Conservation (phyloP, 1,140 invertebrate genomes). For the Mesaphorura yosii region DNA sequence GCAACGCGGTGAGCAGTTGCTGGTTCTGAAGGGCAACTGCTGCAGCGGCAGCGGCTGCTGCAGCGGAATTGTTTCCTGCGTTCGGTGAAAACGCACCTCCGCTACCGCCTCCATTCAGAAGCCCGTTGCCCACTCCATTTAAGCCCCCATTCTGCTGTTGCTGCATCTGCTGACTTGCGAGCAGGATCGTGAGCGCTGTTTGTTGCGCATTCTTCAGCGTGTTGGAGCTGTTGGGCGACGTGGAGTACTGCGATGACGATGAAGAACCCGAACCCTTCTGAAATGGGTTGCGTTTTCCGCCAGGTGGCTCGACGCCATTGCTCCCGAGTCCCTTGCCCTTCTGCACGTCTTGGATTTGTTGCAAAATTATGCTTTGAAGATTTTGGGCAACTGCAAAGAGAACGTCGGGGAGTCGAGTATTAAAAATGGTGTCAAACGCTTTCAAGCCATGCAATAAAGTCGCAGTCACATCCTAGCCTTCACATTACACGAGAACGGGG, state of each 20-base stretch:
- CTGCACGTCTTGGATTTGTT: constrained; percentile 37
- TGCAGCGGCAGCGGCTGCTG: constrained; percentile 1
- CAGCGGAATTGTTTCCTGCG: not conserved
- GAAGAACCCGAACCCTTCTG: constrained; percentile 14
- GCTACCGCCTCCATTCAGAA: constrained; percentile 19
- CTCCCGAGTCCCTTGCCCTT: constrained; percentile 23
- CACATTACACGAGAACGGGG: too few species aligned
- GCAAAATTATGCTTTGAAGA: constrained; percentile 41
- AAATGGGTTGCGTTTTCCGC: constrained; percentile 17
- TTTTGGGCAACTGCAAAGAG: constrained; percentile 40
- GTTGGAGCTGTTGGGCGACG: constrained; percentile 7
- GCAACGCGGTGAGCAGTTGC: constrained; percentile 33
- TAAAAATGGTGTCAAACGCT: too few species aligned
- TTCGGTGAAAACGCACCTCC: constrained; percentile 27
- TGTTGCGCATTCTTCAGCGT: constrained; percentile 33
- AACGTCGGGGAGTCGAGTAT: too few species aligned
- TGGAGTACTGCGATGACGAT: constrained; percentile 18
- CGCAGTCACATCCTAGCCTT: too few species aligned
- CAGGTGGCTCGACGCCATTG: constrained; percentile 7
- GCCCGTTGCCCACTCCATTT: constrained; percentile 9
- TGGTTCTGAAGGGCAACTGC: constrained; percentile 31
- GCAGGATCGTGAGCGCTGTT: constrained; percentile 35
- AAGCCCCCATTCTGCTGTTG: constrained; percentile 17
- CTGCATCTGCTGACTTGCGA: constrained; percentile 34
- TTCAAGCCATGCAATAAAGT: too few species aligned